A percentile compares a stretch with the other conserved stretches of the same genome.
Conservation (phyloP, 2,888 invertebrate genomes). For the Platerodrilus igneus region DNA sequence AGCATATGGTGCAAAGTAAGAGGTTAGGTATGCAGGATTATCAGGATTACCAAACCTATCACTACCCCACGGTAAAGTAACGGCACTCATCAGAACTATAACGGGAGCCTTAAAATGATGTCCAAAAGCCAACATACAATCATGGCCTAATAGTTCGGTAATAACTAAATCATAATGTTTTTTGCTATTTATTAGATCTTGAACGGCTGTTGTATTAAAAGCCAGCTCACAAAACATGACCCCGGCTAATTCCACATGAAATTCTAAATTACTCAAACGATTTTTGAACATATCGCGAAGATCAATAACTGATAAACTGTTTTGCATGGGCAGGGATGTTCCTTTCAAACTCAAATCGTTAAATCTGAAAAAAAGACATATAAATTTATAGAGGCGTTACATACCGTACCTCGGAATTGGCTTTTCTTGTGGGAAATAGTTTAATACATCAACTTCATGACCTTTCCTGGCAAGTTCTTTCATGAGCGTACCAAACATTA, state of each 20-base stretch:
- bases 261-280: slow-evolving; percentile 4
- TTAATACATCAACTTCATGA: slow-evolving; percentile 64
- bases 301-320: slow-evolving; percentile 20
- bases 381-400: no score
- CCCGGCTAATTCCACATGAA: slow-evolving; percentile 22
- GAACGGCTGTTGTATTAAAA: slow-evolving; percentile 32
- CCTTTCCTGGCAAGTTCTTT: slow-evolving; percentile 56
- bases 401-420: slow-evolving; percentile 21
- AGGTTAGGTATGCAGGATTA: slow-evolving; percentile 56
- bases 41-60: slow-evolving; percentile 53
- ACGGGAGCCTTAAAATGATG: slow-evolving; percentile 54
- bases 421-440: slow-evolving; percentile 53
- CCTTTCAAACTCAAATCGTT: slow-evolving; percentile 24
- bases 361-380: slow-evolving; percentile 23
- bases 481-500: slow-evolving; percentile 59
- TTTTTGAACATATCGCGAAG: neutral
- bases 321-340: slow-evolving; percentile 15
- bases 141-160: slow-evolving; percentile 56
- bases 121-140: slow-evolving; percentile 57
- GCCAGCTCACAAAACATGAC: slow-evolving; percentile 31
- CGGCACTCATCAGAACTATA: slow-evolving; percentile 53
- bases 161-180: slow-evolving; percentile 56
- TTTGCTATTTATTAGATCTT: slow-evolving; percentile 24
- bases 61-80: slow-evolving; percentile 54
- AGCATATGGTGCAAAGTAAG: slow-evolving; percentile 50